Base-by-base conservation (phyloP, 2,113 vertebrate species). In the Pan troglodytes region DNA sequence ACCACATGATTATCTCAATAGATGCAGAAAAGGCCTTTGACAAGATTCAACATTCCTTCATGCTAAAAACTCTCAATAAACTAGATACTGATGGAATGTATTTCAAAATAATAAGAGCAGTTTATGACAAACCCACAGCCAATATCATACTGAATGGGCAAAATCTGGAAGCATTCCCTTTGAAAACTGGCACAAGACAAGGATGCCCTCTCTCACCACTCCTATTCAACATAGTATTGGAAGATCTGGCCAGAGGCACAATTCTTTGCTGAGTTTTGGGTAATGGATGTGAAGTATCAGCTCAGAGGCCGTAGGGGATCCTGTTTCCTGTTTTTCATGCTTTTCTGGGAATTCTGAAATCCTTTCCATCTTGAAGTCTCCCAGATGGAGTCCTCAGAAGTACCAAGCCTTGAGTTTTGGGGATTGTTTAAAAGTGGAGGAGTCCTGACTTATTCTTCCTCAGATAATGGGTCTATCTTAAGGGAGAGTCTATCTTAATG, bases 301-400 rank as follows among this genome's bases (percentile, higher is more conserved):
- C 82, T 96, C 55, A 92, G 73, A 88, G 12, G 11, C 43, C 75
- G 27, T 52, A 92, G 68, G 55, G 27, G 61, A 96, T 93, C 27
- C 45, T 27, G 0, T 95, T 97, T 97, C 59, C 2, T 93, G 83
- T 95, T 97, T 98, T 96, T 93, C 83, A 55, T 61, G 68, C 22
- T 95, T n/a, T 92, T 90, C 93, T 93, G 81, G 78, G 89, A 85
- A 81, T 96, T 97, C 52, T 52, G 32, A 93, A 70, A 50, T 79
- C 96, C 95, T 97, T 73, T 97, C 12, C 25, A 9, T 85, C 80
- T 67, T 95, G 88, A 95, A 97, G 43, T 75, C 9, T 30, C 94
- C 92, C 80, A 88, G 88, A 96, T 57, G 81, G 92, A 97, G 84
- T 30, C 78, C 70, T 95, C 61, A 68, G 57, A 96, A 89, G 57